A percentile compares a stretch with the other conserved stretches of the same genome.
phyloP scores from a whole-genome alignment of 2,113 vertebrate genomes.

The Butorides virescens region DNA sequence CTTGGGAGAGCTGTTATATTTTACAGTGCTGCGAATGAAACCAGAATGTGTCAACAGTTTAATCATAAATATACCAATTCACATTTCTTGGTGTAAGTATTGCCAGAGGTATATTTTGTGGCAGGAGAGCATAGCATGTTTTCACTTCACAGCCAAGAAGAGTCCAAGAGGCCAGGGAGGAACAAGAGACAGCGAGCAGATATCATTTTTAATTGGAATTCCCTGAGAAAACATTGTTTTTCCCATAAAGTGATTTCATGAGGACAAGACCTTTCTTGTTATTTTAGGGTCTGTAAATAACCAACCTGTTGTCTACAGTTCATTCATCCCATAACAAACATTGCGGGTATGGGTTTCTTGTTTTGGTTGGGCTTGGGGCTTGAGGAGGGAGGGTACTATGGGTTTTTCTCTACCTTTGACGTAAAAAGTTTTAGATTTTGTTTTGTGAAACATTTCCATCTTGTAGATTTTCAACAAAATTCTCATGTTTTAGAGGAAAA shows the following conservation, averaged over 20 bases:
- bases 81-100: background rate
- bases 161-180: background rate
- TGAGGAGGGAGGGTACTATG: accelerated
- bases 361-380: accelerated
- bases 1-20: background rate
- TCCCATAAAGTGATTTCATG: background rate
- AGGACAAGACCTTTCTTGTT: background rate
- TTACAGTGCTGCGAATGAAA: background rate
- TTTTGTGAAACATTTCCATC: background rate
- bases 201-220: background rate
- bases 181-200: background rate
- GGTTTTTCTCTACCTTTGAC: too few species aligned
- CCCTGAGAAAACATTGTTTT: background rate
- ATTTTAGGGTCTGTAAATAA: background rate
- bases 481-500: background rate
- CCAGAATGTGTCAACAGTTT: background rate
- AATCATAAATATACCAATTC: background rate
- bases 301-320: background rate
- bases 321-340: background rate
- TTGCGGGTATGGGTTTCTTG: background rate
- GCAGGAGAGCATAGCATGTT: background rate
- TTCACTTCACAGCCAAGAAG: background rate
- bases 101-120: background rate
- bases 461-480: background rate
- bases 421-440: background rate